Evolutionary conservation across 1,140 invertebrate genomes (phyloP), one percentile per base, ranked within the genome.

Genomic region (Hesperophylax magnus): DNA sequence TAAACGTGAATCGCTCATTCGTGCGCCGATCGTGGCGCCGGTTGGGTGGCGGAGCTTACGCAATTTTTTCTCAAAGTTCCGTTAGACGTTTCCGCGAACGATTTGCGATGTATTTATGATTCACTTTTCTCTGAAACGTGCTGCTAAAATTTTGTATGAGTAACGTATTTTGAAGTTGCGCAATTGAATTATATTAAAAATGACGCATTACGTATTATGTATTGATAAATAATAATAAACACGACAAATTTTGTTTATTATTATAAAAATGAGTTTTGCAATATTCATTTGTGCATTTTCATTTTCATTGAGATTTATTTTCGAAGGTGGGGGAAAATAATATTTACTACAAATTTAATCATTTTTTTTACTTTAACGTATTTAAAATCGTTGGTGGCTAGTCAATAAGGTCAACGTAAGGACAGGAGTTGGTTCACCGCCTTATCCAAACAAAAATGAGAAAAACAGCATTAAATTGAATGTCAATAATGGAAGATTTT

Each of bases 1-100:
- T 76, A 52, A 61, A 27, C 27, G 27, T 27, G 17, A 17, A 67
- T 3, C 53, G 24, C 34, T 63, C 75, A 77, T 77, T 77, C 75
- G 34, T 22, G 60, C 75, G 58, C 61, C 47, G 58, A 61, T 11
- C 39, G 56, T 15, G 60, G 60, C 58, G 75, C 39, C n/a, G 18
- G 34, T 9, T 7, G 18, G 31, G 18, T 17, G 58, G 22, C 53
- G 72, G 24, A 76, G 56, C n/a, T 14, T 65, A 31, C 22, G 22
- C 39, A 18, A 31, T 14, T 61, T 34, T 60, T 52, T 52, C 18
- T 5, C 34, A 22, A 15, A 53, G 1, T 58, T n/a, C 72, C 53
- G 72, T 75, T 56, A 58, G 11, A 31, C 11, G 14, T 72, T n/a
- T 56, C 69, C 20, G 11, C 27, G 69, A 72, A 72, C 18, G 14